phyloP scores from a whole-genome alignment of 2,888 invertebrate genomes.

The Chorisops tibialis region DNA sequence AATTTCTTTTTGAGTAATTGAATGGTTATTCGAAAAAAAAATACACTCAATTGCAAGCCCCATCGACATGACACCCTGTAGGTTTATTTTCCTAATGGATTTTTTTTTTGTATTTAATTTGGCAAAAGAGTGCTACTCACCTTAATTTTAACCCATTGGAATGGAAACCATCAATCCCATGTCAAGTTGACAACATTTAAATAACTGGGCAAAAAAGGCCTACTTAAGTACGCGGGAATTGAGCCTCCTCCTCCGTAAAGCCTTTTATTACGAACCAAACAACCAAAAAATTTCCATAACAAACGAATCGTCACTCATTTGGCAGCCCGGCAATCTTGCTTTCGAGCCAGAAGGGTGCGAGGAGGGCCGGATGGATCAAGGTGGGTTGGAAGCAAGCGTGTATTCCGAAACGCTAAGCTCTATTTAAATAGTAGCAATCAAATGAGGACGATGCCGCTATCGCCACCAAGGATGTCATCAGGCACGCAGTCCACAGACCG shows the following conservation, averaged over 20 bases:
- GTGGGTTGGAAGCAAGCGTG: no score
- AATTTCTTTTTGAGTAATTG: no score
- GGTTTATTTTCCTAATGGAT: no score
- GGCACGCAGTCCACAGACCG: neutral
- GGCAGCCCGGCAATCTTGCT: neutral
- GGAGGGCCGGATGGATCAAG: no score
- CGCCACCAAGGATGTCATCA: neutral
- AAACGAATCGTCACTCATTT: constrained; percentile 30
- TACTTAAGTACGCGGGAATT: constrained; percentile 9
- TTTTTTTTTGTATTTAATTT: no score
- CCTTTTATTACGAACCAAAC: constrained; percentile 23
- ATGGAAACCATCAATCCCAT: no score
- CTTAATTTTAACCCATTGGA: no score
- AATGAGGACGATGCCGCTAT: constrained; percentile 3
- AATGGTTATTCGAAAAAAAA: no score
- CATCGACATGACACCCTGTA: no score
- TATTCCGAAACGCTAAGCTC: neutral
- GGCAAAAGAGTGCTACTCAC: no score
- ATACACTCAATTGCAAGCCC: no score
- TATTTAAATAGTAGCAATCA: neutral
- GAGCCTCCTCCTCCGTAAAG: constrained; percentile 6
- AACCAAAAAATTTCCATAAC: constrained; percentile 29
- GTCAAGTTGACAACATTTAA: constrained; percentile 1
- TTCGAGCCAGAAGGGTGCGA: no score
- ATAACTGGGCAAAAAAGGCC: constrained; percentile 6